Conservation (phyloP, 2,888 invertebrate genomes). For the Melipona bicolor region DNA sequence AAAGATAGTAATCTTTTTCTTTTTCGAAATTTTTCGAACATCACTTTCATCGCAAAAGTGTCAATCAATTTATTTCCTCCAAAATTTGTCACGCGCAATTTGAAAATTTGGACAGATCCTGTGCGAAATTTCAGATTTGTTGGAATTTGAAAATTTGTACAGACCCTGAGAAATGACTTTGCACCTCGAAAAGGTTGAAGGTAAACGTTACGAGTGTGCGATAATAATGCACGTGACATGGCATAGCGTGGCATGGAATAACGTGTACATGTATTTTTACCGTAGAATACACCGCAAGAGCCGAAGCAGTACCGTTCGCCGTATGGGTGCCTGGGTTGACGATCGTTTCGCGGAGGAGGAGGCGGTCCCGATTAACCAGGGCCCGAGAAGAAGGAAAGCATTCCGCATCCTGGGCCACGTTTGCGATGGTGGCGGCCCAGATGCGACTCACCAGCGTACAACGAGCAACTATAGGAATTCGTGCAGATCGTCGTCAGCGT, state of each 20-base stretch:
- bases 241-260: neutral
- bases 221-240: neutral
- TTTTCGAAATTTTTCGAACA: no score
- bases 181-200: no score
- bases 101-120: no score
- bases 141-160: no score
- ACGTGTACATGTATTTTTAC: neutral
- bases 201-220: neutral
- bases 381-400: conserved; percentile 68
- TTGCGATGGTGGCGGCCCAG: conserved; percentile 78
- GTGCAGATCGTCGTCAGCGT: conserved; percentile 58
- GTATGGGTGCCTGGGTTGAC: conserved; percentile 84
- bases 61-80: no score
- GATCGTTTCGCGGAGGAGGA: conserved; percentile 81
- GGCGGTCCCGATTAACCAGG: conserved; percentile 76
- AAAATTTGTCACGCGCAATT: no score
- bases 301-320: conserved; percentile 81
- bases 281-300: conserved; percentile 77
- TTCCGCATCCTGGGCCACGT: conserved; percentile 70
- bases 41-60: no score
- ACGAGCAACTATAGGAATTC: conserved; percentile 51
- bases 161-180: no score
- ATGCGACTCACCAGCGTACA: conserved; percentile 53
- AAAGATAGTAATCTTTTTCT: no score
- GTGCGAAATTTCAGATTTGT: no score